These are phyloP conservation scores for Geococcyx californianus DNA, from an alignment of 2,113 vertebrate species.

Conservation along the genomic window DNA sequence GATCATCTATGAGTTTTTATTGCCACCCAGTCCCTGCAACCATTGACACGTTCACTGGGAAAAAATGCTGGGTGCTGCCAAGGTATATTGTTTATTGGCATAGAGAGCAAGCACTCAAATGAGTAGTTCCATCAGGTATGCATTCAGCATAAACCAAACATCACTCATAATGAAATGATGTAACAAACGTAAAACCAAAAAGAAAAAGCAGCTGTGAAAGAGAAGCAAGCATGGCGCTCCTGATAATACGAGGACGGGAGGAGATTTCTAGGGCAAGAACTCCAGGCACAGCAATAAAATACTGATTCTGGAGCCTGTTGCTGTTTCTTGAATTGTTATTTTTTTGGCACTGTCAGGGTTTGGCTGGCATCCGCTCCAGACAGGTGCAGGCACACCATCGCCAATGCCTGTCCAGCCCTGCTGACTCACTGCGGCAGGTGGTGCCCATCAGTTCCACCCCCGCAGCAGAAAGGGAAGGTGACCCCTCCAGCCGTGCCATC, in stretches of 20 bases:
- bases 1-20: not conserved
- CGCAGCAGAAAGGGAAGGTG: not conserved
- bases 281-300: not conserved
- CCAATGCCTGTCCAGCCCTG: not conserved
- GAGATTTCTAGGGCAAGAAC: not conserved
- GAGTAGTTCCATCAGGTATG: slow-evolving; percentile 53
- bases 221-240: fast-evolving
- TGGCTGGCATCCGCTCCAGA: not conserved
- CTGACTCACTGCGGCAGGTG: slow-evolving; percentile 16
- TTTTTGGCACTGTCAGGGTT: not conserved
- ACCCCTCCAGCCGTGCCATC: not conserved
- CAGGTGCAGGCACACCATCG: not conserved
- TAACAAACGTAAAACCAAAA: not conserved
- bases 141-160: slow-evolving; percentile 55
- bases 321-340: not conserved
- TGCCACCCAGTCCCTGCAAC: not conserved
- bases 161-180: not conserved
- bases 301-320: fast-evolving
- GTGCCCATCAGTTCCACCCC: not conserved
- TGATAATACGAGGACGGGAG: fast-evolving
- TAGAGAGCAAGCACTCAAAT: slow-evolving; percentile 6
- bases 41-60: slow-evolving; percentile 6
- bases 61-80: slow-evolving; percentile 45
- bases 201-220: not conserved
- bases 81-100: slow-evolving; percentile 61